These are phyloP conservation scores for Ctenopoma kingsleyae DNA, from an alignment of 2,797 vertebrate genomes.

Conservation along the genomic window DNA sequence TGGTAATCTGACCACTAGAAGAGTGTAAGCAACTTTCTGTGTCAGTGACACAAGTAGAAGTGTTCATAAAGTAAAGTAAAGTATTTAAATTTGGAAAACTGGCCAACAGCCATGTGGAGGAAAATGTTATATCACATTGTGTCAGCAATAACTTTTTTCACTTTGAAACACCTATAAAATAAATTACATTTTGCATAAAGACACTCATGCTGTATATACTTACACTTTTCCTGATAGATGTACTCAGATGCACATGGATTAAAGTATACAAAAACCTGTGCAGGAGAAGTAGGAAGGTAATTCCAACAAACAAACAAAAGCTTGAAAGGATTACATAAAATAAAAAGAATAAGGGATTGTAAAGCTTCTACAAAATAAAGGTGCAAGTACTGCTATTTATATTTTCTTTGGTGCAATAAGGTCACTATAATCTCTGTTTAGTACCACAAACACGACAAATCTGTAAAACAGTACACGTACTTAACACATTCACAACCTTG, in stretches of 20 bases:
- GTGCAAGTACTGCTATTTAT: background rate
- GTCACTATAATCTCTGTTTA: background rate
- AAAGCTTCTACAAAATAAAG: background rate
- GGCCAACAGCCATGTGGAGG: background rate
- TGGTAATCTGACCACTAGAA: slow-evolving; percentile 36
- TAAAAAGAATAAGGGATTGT: background rate
- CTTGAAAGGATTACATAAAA: too few species aligned
- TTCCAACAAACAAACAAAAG: background rate
- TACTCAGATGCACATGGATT: background rate
- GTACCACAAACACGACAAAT: background rate
- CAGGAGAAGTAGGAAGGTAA: background rate
- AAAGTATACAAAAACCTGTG: background rate
- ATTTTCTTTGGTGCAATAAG: background rate
- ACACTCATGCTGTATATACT: too few species aligned
- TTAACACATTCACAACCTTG: background rate
- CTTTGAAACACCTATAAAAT: background rate
- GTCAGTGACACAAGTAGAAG: slow-evolving; percentile 1
- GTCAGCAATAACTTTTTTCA: background rate
- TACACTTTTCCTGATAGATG: too few species aligned
- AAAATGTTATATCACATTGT: background rate
- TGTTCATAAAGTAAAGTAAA: background rate
- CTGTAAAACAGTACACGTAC: background rate
- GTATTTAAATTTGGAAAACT: slow-evolving; percentile 1
- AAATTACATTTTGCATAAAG: too few species aligned
- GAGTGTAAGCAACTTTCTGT: slow-evolving; percentile 32